phyloP scores from a whole-genome alignment of 30 jellyfish, hydroid and myxozoan species.

The Pseudorhiza aurosa region DNA sequence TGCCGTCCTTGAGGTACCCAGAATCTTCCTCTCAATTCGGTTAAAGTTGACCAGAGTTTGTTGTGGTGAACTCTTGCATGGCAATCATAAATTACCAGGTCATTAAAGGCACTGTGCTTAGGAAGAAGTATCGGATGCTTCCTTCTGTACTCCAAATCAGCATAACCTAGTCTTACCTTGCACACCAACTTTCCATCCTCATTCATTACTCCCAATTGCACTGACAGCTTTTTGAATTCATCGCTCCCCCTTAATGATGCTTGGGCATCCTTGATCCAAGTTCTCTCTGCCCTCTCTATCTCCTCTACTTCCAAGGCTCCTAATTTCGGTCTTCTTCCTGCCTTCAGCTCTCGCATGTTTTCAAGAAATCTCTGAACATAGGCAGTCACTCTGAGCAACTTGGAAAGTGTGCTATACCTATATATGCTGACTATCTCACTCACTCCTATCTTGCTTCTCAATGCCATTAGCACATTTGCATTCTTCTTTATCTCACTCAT shows the following conservation, averaged over 20 bases:
- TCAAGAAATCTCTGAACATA: conserved; percentile 47
- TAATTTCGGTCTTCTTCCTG: neutral
- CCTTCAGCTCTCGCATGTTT: conserved; percentile 32
- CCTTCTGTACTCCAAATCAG: conserved; percentile 58
- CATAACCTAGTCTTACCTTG: conserved; percentile 45
- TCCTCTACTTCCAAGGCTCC: conserved; percentile 46
- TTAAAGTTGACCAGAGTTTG: conserved; percentile 53
- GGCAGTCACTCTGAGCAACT: conserved; percentile 61
- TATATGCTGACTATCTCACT: conserved; percentile 18
- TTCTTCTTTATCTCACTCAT: conserved; percentile 26
- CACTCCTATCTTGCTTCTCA: conserved; percentile 17
- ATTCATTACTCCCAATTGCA: too few species aligned
- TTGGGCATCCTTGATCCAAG: conserved; percentile 52
- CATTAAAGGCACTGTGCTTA: conserved; percentile 36
- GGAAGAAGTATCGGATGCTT: conserved; percentile 57
- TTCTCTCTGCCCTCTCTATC: conserved; percentile 48
- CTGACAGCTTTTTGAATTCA: too few species aligned
- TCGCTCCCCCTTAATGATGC: conserved; percentile 15
- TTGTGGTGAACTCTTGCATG: conserved; percentile 70
- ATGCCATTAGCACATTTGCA: conserved; percentile 5
- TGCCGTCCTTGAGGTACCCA: conserved; percentile 77
- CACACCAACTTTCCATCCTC: conserved; percentile 47
- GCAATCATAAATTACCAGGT: conserved; percentile 33
- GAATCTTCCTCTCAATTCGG: conserved; percentile 58
- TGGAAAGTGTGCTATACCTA: conserved; percentile 22